Conservation (phyloP, 1,140 invertebrate genomes). For the Atopsyche davidsoni region DNA sequence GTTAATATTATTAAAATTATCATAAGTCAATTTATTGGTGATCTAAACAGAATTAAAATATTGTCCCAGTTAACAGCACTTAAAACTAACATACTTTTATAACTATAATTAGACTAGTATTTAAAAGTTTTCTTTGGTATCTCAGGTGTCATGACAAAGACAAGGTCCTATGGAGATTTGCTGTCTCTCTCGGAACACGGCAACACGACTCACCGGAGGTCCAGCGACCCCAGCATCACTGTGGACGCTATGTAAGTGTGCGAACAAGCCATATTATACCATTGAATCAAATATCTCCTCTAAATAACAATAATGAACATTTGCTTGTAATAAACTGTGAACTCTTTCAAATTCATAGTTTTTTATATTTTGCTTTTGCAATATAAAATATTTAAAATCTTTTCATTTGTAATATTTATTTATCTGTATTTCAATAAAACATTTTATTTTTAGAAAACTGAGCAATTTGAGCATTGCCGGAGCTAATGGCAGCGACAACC, state of each 20-base stretch:
- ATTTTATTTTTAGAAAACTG: constrained; percentile 25
- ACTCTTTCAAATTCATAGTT: no score
- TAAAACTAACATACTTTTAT: constrained; percentile 42
- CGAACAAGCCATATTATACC: no score
- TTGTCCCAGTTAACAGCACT: no score
- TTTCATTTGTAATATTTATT: neutral
- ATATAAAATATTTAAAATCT: neutral
- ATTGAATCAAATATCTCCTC: no score
- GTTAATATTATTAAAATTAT: no score
- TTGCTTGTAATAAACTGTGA: no score
- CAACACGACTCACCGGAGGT: constrained; percentile 55
- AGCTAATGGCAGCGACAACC: constrained; percentile 7
- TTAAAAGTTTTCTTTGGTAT: neutral
- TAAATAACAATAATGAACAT: no score
- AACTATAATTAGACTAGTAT: no score
- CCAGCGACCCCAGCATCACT: constrained; percentile 75
- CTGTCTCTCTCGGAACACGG: constrained; percentile 60
- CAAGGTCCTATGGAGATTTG: constrained; percentile 75
- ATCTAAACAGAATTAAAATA: no score
- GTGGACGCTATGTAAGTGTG: constrained; percentile 53
- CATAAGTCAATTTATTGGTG: no score
- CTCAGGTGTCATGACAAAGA: constrained; percentile 61
- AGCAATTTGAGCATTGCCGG: constrained; percentile 19
- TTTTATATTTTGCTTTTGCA: neutral
- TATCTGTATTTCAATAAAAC: no score